Conservation (phyloP, 1,140 invertebrate species). For the Phthorimaea operculella region DNA sequence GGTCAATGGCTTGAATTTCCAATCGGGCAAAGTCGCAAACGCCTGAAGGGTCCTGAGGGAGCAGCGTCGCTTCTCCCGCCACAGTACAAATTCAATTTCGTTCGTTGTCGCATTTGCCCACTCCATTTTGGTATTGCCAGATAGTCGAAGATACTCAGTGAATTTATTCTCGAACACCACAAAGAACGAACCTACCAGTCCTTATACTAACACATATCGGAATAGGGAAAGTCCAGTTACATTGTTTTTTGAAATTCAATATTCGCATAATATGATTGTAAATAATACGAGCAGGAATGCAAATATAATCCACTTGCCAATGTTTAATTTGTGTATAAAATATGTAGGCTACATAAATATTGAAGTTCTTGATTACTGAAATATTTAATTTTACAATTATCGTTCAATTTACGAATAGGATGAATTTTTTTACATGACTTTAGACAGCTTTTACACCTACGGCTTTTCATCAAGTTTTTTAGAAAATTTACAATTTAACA, state of each 20-base stretch:
- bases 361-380: too few species aligned
- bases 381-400: too few species aligned
- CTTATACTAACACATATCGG: slow-evolving; percentile 15
- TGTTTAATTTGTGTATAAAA: too few species aligned
- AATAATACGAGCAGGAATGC: too few species aligned
- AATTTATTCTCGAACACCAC: slow-evolving; percentile 23
- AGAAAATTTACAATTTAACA: too few species aligned
- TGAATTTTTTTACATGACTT: too few species aligned
- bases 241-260: not conserved
- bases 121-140: slow-evolving; percentile 43
- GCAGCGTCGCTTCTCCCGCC: slow-evolving; percentile 19
- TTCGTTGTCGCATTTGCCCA: slow-evolving; percentile 40
- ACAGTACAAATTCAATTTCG: slow-evolving; percentile 50
- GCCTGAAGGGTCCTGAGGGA: slow-evolving; percentile 28
- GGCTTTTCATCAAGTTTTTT: too few species aligned
- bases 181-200: slow-evolving; percentile 12
- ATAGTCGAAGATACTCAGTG: slow-evolving; percentile 29
- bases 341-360: too few species aligned
- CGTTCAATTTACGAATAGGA: too few species aligned
- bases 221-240: slow-evolving; percentile 8
- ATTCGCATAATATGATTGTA: too few species aligned
- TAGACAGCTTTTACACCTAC: too few species aligned
- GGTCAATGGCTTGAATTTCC: slow-evolving; percentile 14
- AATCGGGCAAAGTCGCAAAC: slow-evolving; percentile 11
- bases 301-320: too few species aligned